Evolutionary conservation across 2,113 vertebrate species (phyloP).

Genomic region (Anhinga rufa): DNA sequence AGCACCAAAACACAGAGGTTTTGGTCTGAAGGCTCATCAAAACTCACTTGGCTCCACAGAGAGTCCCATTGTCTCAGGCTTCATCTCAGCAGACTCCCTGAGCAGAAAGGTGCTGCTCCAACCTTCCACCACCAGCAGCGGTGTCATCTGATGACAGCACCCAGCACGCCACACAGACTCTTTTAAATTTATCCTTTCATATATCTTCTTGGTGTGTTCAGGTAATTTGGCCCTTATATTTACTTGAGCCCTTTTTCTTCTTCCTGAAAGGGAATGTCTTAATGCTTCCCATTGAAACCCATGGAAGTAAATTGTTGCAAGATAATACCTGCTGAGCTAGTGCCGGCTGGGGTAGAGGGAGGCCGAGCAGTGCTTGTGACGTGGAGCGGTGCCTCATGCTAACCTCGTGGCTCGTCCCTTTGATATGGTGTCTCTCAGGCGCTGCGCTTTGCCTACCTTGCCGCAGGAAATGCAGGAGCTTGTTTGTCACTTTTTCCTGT

Average conservation of each 20-base stretch:
- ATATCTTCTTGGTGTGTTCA: neutral
- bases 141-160: neutral
- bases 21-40: neutral
- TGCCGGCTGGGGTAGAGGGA: neutral
- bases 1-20: neutral
- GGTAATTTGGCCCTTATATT: slow-evolving; percentile 19
- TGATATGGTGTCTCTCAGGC: neutral
- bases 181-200: neutral
- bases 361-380: neutral
- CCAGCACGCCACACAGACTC: rapidly evolving
- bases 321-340: neutral
- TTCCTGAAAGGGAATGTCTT: neutral
- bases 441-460: neutral
- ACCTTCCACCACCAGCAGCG: neutral
- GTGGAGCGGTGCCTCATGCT: neutral
- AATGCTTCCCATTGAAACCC: neutral
- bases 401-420: neutral
- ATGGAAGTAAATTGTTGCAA: neutral
- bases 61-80: neutral
- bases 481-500: neutral
- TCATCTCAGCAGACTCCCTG: neutral
- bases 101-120: neutral
- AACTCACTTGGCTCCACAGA: neutral
- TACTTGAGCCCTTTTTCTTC: neutral
- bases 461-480: neutral